Percentiles rank a stretch among this genome's conserved stretches.
Conservation (phyloP, 1,140 invertebrate species). For the Lepidurus arcticus region DNA sequence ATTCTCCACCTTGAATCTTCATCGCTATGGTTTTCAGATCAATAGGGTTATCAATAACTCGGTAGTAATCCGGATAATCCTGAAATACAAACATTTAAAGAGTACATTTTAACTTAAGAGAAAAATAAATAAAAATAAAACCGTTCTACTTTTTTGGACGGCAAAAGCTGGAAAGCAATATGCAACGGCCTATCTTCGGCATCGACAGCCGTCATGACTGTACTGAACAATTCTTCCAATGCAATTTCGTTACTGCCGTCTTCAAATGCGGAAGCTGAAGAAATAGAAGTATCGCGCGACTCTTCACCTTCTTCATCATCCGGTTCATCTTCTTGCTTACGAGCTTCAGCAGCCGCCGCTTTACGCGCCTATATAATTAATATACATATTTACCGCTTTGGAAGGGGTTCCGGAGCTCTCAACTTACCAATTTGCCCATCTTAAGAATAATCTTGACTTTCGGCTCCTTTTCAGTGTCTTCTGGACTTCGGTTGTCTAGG, state of each 20-base stretch:
- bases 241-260: slow-evolving; percentile 44
- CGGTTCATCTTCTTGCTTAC: slow-evolving; percentile 43
- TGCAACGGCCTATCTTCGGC: slow-evolving; percentile 71
- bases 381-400: not conserved
- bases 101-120: slow-evolving; percentile 8
- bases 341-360: slow-evolving; percentile 45
- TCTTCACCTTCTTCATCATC: slow-evolving; percentile 44
- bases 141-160: slow-evolving; percentile 63
- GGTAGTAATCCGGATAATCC: slow-evolving; percentile 92
- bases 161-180: slow-evolving; percentile 79
- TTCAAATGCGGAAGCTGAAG: slow-evolving; percentile 63
- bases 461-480: slow-evolving; percentile 44
- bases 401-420: slow-evolving; percentile 17
- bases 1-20: slow-evolving; percentile 80
- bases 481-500: slow-evolving; percentile 46
- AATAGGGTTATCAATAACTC: slow-evolving; percentile 90
- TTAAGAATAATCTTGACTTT: slow-evolving; percentile 56
- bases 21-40: slow-evolving; percentile 88
- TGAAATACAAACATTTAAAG: slow-evolving; percentile 46
- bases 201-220: slow-evolving; percentile 71
- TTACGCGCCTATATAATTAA: not conserved
- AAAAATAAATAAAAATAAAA: slow-evolving; percentile 26
- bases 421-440: slow-evolving; percentile 46
- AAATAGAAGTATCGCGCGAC: slow-evolving; percentile 61
- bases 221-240: slow-evolving; percentile 73